These are phyloP conservation scores for Himalopsyche japonica DNA, from an alignment of 2,888 invertebrate genomes.

Conservation along the genomic window DNA sequence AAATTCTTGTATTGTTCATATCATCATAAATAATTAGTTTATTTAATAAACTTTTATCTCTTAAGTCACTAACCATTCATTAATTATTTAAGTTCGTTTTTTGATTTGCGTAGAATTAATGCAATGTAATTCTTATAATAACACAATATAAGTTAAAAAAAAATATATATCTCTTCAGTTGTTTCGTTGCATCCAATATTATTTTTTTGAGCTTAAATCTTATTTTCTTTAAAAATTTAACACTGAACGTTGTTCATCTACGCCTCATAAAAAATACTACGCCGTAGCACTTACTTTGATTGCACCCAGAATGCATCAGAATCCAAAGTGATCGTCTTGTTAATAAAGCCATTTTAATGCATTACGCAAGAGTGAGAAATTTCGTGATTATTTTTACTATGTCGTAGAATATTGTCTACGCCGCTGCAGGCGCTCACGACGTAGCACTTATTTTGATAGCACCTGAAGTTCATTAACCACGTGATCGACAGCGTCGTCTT, in stretches of 20 bases:
- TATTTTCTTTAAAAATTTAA: too few relatives aligned
- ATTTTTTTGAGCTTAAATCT: too few relatives aligned
- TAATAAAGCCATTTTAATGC: neutral
- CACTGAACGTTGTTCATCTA: neutral
- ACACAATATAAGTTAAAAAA: too few relatives aligned
- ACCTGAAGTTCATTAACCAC: constrained; percentile 19
- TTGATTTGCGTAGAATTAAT: too few relatives aligned
- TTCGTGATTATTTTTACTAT: neutral
- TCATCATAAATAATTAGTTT: too few relatives aligned
- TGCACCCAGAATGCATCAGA: neutral
- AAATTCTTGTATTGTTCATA: too few relatives aligned
- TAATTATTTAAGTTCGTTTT: too few relatives aligned
- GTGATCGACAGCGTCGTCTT: constrained; percentile 30
- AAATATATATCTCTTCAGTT: too few relatives aligned
- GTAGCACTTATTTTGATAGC: neutral
- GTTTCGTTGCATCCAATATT: too few relatives aligned
- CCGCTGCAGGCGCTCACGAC: neutral
- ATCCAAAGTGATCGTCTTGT: neutral
- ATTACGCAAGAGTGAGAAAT: neutral
- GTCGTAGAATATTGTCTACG: neutral
- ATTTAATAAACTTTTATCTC: too few relatives aligned
- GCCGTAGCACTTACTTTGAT: neutral
- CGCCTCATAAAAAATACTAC: neutral
- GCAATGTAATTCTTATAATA: too few relatives aligned
- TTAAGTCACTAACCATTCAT: too few relatives aligned